Conservation (phyloP, 2,797 vertebrate species). For the Champsocephalus esox region DNA sequence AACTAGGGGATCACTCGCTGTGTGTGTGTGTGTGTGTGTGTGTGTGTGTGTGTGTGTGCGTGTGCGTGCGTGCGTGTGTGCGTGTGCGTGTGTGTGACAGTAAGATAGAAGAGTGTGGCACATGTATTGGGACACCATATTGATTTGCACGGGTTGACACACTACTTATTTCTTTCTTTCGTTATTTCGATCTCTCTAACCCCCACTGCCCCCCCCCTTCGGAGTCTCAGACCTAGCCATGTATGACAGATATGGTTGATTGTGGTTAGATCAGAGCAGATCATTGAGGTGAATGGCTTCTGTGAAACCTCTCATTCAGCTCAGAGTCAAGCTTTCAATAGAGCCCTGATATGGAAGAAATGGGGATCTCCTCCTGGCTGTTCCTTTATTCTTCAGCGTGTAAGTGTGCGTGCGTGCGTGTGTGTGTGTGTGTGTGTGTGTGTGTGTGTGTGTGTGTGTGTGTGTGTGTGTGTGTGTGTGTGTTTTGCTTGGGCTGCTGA, state of each 20-base stretch:
- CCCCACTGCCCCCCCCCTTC: not conserved
- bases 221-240: conserved; percentile 64
- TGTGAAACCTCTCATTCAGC: conserved; percentile 73
- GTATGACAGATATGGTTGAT: conserved; percentile 78
- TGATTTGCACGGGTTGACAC: conserved; percentile 53
- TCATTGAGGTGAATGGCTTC: conserved; percentile 74
- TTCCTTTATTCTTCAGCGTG: conserved; percentile 67
- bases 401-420: conserved; percentile 24
- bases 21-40: conserved; percentile 14
- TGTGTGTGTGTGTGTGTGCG: conserved; percentile 16
- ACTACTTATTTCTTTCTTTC: not conserved
- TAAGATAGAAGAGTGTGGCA: conserved; percentile 12
- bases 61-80: conserved; percentile 8
- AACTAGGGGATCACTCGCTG: conserved; percentile 31
- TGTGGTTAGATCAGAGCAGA: conserved; percentile 75
- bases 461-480: conserved; percentile 46
- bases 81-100: not conserved
- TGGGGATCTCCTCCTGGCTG: conserved; percentile 73
- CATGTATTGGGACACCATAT: conserved; percentile 31
- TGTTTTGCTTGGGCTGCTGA: conserved; percentile 70
- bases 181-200: not conserved
- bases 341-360: conserved; percentile 75
- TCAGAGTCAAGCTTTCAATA: conserved; percentile 62
- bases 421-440: not conserved
- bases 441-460: conserved; percentile 26